Conservation (phyloP, 1,140 invertebrate species). For the Ooceraea biroi region DNA sequence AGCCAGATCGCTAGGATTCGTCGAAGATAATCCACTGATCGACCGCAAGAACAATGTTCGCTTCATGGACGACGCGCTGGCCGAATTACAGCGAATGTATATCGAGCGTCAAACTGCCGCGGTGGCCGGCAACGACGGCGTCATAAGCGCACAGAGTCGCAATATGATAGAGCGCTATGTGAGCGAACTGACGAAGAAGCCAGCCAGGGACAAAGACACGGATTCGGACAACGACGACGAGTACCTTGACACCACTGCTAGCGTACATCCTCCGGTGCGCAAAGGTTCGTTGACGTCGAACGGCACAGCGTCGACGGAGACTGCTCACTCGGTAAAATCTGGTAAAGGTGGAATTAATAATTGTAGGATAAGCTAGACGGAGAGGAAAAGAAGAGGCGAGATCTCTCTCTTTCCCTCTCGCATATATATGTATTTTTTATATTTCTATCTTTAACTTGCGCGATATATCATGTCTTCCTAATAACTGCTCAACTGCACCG, state of each 20-base stretch:
- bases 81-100: conserved; percentile 78
- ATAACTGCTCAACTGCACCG: conserved; percentile 33
- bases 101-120: conserved; percentile 59
- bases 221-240: conserved; percentile 85
- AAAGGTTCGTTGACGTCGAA: conserved; percentile 81
- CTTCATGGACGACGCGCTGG: conserved; percentile 75
- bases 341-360: conserved; percentile 48
- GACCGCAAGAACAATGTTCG: conserved; percentile 68
- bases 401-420: not conserved
- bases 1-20: conserved; percentile 73
- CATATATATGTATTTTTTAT: conserved; percentile 5
- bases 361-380: conserved; percentile 74
- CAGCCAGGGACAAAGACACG: conserved; percentile 67
- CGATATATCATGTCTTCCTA: conserved; percentile 32
- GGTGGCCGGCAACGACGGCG: conserved; percentile 57
- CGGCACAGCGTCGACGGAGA: conserved; percentile 76
- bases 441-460: conserved; percentile 25
- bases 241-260: conserved; percentile 84
- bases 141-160: conserved; percentile 66
- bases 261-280: conserved; percentile 74
- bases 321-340: conserved; percentile 65
- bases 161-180: conserved; percentile 81
- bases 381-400: not conserved
- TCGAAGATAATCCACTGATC: conserved; percentile 44
- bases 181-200: conserved; percentile 69